Evolutionary conservation across 2,113 vertebrate genomes (phyloP).

Genomic region (Cebus imitator): DNA sequence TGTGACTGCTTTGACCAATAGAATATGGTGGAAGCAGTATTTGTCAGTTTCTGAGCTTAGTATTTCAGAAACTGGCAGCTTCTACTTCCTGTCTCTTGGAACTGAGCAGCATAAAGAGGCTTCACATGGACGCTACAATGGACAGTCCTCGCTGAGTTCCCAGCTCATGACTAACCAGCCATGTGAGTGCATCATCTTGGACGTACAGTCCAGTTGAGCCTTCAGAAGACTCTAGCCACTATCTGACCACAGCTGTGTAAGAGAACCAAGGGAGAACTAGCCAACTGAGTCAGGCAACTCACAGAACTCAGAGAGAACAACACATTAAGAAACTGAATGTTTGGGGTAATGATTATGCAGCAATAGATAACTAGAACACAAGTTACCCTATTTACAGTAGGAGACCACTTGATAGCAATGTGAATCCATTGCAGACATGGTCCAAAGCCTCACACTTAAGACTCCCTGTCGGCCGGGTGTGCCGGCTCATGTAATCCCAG

Average conservation of each 20-base stretch:
- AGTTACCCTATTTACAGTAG: background rate
- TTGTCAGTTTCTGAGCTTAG: background rate
- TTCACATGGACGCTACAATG: background rate
- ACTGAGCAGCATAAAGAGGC: background rate
- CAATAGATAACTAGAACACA: background rate
- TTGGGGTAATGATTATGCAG: background rate
- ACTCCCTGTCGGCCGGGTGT: background rate
- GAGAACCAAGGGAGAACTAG: background rate
- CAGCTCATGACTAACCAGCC: background rate
- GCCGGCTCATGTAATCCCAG: no score
- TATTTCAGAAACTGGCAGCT: background rate
- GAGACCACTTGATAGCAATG: background rate
- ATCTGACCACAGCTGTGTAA: background rate
- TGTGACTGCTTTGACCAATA: background rate
- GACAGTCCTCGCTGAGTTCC: background rate
- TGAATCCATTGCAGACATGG: background rate
- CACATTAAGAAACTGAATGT: background rate
- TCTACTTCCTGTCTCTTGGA: background rate
- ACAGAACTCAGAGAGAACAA: background rate
- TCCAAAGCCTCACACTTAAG: background rate
- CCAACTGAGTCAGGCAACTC: background rate
- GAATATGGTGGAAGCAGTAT: background rate
- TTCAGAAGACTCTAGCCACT: background rate
- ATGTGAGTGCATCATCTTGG: background rate
- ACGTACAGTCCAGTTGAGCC: background rate